Evolutionary conservation across 2,888 invertebrate genomes (phyloP), one percentile per base, ranked within the genome.

Genomic region (Dicyrtomina minuta): DNA sequence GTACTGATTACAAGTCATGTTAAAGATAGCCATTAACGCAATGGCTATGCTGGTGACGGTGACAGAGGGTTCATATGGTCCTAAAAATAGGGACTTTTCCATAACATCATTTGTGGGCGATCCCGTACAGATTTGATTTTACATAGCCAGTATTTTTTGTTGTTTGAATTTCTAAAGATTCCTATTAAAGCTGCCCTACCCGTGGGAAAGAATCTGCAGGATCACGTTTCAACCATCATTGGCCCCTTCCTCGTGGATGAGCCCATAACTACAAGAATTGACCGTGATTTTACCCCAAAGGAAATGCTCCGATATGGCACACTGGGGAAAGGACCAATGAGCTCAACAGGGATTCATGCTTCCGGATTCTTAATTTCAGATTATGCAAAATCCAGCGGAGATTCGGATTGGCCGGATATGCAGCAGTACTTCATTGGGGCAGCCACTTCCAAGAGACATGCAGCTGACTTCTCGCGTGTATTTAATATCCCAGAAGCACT

Each of bases 181-280:
- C 65, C 65, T 1, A 53, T 65, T 39, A 65, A 70, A 43, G 46
- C 68, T 27, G 75, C 76, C 62, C 64, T 71, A 15, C 75, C 77
- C 10, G 77, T 77, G 3, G 77, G 77, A 22, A 68, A 74, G 56
- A 77, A 77, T 62, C 20, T 77, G 26, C 74, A 75, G 39, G 73
- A 73, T 66, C 69, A 73, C 43, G 66, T 73, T 4, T 70, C 71
- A 1, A 62, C 71, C 4, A 70, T 75, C 51, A 60, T 75, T 12
- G 77, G 77, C 22, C 77, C 77, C 1, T 77, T 76, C 72, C 15
- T 72, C 12, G 71, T 77, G 20, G 71, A 77, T 44, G 58, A 75
- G 58, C 71, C 68, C 12, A 69, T 65, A 12, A 71, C 76, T 0
- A 75, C 76, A 73, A 68, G 74, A 39, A 69, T 76, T 17, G 76